Evolutionary conservation across 2,113 vertebrate species (phyloP).

Genomic region (Lepus americanus): DNA sequence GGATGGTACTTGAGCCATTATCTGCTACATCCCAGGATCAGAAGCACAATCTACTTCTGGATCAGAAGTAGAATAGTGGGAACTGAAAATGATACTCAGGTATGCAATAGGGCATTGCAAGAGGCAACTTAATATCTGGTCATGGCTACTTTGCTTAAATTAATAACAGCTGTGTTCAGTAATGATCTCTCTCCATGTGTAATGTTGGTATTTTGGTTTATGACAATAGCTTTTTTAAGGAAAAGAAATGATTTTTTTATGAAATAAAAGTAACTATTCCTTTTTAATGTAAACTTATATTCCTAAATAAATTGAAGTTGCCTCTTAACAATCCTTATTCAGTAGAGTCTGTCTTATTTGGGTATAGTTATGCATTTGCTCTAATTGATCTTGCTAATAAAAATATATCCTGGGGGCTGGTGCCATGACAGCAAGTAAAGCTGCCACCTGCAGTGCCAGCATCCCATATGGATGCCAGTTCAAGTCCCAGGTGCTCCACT

Average conservation of each 20-base stretch:
- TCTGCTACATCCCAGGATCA: too few species aligned
- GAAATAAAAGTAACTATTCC: constrained; percentile 12
- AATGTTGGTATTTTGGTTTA: constrained; percentile 9
- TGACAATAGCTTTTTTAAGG: not conserved
- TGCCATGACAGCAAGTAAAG: too few species aligned
- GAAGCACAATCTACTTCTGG: too few species aligned
- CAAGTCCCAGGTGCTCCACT: too few species aligned
- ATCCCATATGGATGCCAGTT: too few species aligned
- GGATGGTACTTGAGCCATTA: too few species aligned
- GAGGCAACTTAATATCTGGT: too few species aligned
- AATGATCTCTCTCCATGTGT: constrained; percentile 37
- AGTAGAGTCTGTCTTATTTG: not conserved
- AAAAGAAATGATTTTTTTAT: constrained; percentile 40
- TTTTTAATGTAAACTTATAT: constrained; percentile 52
- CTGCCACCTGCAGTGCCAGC: too few species aligned
- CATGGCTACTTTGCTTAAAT: constrained; percentile 62
- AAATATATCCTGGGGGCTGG: not conserved
- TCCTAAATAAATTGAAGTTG: not conserved
- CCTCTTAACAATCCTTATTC: not conserved
- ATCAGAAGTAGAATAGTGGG: too few species aligned
- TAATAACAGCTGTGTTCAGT: constrained; percentile 39
- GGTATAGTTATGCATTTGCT: not conserved
- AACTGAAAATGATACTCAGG: too few species aligned
- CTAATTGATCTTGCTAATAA: not conserved
- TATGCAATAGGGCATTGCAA: too few species aligned